Evolutionary conservation across 2,888 invertebrate genomes (phyloP).

Genomic region (Opisthograptis luteolata): DNA sequence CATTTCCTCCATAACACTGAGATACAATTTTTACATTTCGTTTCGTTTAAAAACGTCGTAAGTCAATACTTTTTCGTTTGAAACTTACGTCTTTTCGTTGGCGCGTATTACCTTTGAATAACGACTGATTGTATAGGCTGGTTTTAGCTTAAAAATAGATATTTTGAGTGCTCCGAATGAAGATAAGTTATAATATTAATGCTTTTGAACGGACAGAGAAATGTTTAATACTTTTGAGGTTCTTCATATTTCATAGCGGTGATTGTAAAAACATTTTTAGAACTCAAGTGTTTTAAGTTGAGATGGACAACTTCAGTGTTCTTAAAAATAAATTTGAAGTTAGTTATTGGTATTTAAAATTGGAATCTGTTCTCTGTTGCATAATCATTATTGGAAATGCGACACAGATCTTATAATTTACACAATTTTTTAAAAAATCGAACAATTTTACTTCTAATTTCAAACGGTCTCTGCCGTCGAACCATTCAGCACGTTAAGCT

Average conservation of each 20-base stretch:
- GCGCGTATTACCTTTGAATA: conserved; percentile 23
- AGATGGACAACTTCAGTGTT: conserved; percentile 19
- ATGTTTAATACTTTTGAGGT: conserved; percentile 62
- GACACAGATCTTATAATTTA: too few species aligned
- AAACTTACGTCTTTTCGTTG: conserved; percentile 25
- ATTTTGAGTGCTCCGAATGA: conserved; percentile 72
- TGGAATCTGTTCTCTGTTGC: not conserved
- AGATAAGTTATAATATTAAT: conserved; percentile 80
- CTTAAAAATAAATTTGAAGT: conserved; percentile 19
- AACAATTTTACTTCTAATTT: conserved; percentile 13
- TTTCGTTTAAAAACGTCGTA: conserved; percentile 34
- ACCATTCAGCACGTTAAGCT: conserved; percentile 56
- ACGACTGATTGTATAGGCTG: conserved; percentile 41
- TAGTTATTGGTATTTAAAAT: too few species aligned
- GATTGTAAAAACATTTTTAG: conserved; percentile 51
- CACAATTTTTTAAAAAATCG: conserved; percentile 15
- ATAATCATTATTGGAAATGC: too few species aligned
- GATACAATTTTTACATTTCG: conserved; percentile 76
- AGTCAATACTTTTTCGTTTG: conserved; percentile 10
- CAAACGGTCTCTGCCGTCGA: conserved; percentile 43
- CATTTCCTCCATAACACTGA: conserved; percentile 69
- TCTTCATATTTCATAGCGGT: conserved; percentile 50
- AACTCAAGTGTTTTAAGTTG: conserved; percentile 36
- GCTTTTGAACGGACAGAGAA: conserved; percentile 64
- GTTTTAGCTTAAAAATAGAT: conserved; percentile 80